Evolutionary conservation across 2,888 invertebrate genomes (phyloP).

Genomic region (Drosophila phalerata): DNA sequence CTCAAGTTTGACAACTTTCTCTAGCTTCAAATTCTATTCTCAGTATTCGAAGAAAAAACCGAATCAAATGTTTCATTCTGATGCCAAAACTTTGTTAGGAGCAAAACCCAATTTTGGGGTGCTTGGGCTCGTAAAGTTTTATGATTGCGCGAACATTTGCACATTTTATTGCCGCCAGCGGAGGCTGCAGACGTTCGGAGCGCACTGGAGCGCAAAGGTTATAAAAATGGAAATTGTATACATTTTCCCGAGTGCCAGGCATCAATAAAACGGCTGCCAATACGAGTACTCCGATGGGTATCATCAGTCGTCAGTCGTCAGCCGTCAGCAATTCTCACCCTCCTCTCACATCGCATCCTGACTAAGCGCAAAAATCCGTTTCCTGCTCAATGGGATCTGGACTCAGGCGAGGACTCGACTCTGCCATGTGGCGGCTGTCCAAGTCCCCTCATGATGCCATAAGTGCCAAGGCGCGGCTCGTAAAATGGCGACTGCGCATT

Average conservation of each 20-base stretch:
- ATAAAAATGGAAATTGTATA: slow-evolving; percentile 82
- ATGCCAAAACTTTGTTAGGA: slow-evolving; percentile 40
- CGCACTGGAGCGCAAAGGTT: slow-evolving; percentile 62
- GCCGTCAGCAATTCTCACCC: not conserved
- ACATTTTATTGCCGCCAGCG: slow-evolving; percentile 67
- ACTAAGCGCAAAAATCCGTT: slow-evolving; percentile 80
- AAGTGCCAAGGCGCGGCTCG: slow-evolving; percentile 74
- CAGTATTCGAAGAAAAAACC: not conserved
- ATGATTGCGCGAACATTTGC: slow-evolving; percentile 67
- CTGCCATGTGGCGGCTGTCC: slow-evolving; percentile 7
- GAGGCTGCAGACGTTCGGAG: slow-evolving; percentile 58
- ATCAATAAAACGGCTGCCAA: slow-evolving; percentile 66
- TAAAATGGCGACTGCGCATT: slow-evolving; percentile 75
- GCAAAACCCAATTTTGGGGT: slow-evolving; percentile 58
- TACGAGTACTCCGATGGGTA: slow-evolving; percentile 27
- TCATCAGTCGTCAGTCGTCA: slow-evolving; percentile 6
- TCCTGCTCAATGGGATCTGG: slow-evolving; percentile 54
- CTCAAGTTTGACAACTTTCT: slow-evolving; percentile 57
- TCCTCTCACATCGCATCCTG: slow-evolving; percentile 60
- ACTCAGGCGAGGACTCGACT: not conserved
- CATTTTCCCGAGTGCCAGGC: slow-evolving; percentile 71
- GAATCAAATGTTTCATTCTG: slow-evolving; percentile 18
- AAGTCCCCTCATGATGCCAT: slow-evolving; percentile 62
- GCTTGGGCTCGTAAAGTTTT: slow-evolving; percentile 71
- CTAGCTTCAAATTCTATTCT: slow-evolving; percentile 9